These are phyloP conservation scores for Microctonus brassicae DNA, from an alignment of 2,888 invertebrate species.

Conservation along the genomic window DNA sequence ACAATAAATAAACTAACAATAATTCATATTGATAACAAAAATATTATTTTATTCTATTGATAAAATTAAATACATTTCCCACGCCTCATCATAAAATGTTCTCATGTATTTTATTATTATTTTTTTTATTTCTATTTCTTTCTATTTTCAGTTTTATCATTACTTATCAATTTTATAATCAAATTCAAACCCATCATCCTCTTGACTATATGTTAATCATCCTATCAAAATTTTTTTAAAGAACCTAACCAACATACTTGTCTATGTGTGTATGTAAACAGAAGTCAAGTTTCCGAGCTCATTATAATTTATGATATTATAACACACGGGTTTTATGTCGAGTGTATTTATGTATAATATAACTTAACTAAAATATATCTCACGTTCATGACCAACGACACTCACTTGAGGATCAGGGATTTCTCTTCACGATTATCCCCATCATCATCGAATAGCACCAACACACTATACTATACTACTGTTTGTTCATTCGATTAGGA, in stretches of 20 bases:
- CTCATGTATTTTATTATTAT: not conserved
- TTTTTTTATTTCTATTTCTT: too few species aligned
- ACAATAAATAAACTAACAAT: too few species aligned
- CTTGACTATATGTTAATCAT: slow-evolving; percentile 2
- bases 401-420: slow-evolving; percentile 59
- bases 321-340: slow-evolving; percentile 15
- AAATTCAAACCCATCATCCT: slow-evolving; percentile 9
- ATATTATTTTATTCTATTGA: not conserved
- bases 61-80: not conserved
- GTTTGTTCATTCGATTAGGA: slow-evolving; percentile 50
- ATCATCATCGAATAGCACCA: not conserved
- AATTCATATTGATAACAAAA: not conserved
- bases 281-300: not conserved
- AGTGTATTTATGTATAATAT: too few species aligned
- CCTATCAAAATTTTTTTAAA: not conserved
- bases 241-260: not conserved
- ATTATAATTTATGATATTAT: slow-evolving; percentile 23
- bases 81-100: not conserved
- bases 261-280: too few species aligned
- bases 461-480: slow-evolving; percentile 21
- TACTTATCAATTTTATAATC: not conserved
- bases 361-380: slow-evolving; percentile 19
- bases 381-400: slow-evolving; percentile 63
- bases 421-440: slow-evolving; percentile 58
- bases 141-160: not conserved